These are phyloP conservation scores for Himalopsyche japonica DNA, from an alignment of 2,888 invertebrate species.

Conservation along the genomic window DNA sequence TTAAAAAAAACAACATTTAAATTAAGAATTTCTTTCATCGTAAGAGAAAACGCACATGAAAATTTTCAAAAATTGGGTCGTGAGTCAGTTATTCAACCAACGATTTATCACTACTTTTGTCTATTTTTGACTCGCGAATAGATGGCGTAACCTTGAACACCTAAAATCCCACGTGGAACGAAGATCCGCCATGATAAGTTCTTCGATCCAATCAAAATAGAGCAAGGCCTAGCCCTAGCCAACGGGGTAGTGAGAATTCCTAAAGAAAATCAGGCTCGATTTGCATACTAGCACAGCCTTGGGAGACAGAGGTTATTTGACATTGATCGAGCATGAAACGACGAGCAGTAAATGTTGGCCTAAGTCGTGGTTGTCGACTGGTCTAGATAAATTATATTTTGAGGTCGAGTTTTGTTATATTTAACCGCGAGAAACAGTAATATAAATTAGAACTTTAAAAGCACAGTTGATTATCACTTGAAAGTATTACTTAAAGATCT, in stretches of 20 bases:
- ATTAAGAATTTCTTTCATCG: too few species aligned
- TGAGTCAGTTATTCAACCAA: background rate
- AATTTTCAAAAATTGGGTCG: slow-evolving; percentile 13
- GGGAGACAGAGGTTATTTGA: background rate
- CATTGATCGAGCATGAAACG: background rate
- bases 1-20: too few species aligned
- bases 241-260: background rate
- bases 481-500: too few species aligned
- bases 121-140: slow-evolving; percentile 4
- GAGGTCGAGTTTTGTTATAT: too few species aligned
- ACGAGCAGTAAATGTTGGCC: background rate
- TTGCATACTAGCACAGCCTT: background rate
- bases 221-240: slow-evolving; percentile 22
- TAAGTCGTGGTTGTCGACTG: background rate
- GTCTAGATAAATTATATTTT: too few species aligned
- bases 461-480: too few species aligned
- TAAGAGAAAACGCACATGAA: background rate
- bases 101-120: slow-evolving; percentile 23
- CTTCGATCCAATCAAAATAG: slow-evolving; percentile 22
- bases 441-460: too few species aligned
- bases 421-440: too few species aligned
- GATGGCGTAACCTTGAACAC: background rate
- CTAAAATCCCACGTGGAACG: background rate
- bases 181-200: background rate
- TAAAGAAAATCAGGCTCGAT: background rate